A percentile compares a stretch with the other conserved stretches of the same genome.
Conservation (phyloP, 1,140 invertebrate genomes). For the Tetraneura akinire region DNA sequence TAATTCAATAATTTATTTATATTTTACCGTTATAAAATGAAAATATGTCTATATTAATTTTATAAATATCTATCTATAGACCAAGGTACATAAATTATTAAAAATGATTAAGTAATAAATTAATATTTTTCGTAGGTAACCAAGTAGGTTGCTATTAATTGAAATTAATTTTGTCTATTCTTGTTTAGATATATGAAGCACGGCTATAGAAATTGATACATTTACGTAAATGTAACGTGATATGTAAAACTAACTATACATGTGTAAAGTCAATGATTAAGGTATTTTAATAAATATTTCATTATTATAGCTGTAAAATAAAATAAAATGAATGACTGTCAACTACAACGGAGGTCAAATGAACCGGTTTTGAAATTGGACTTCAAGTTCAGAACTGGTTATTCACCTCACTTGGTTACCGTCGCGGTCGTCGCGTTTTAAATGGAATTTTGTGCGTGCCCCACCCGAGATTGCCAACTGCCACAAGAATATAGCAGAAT, state of each 20-base stretch:
- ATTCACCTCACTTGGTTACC: constrained; percentile 27
- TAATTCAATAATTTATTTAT: too few relatives aligned
- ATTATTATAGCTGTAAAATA: constrained; percentile 45
- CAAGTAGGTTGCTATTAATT: too few relatives aligned
- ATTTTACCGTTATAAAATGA: too few relatives aligned
- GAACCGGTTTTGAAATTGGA: constrained; percentile 46
- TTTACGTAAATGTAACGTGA: neutral
- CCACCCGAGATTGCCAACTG: neutral
- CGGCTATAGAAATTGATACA: neutral
- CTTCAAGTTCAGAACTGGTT: constrained; percentile 50
- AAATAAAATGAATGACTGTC: neutral
- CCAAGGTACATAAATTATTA: too few relatives aligned
- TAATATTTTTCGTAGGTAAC: too few relatives aligned
- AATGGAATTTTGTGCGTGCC: constrained; percentile 41
- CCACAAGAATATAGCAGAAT: neutral
- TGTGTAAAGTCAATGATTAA: constrained; percentile 19
- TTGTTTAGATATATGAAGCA: neutral
- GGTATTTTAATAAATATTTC: neutral
- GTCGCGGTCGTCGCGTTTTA: neutral
- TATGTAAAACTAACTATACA: neutral
- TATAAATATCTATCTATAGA: too few relatives aligned
- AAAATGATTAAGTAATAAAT: too few relatives aligned
- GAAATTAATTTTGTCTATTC: neutral
- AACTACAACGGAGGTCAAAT: constrained; percentile 27
- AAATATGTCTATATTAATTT: too few relatives aligned